Evolutionary conservation across 2,113 vertebrate genomes (phyloP), one percentile per base, ranked within the genome.

Genomic region (Rynchops niger): DNA sequence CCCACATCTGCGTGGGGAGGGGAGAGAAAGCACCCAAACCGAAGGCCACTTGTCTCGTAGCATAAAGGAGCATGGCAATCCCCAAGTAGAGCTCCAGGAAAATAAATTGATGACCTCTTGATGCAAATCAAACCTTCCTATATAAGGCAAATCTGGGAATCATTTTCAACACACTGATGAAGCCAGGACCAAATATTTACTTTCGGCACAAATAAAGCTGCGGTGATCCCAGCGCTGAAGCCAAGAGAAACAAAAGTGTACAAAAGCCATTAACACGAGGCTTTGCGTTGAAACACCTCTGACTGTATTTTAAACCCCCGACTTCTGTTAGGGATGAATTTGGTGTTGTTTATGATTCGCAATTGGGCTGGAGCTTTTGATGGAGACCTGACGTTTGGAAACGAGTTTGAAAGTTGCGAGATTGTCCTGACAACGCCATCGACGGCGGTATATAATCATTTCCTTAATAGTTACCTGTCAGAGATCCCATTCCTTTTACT

Each of bases 401-500:
- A 82, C 74, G 92, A 95, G 83, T 90, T 80, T 79, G 92, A 70
- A 88, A 86, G 81, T 95, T 96, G 65, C 47, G 88, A 65, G 71
- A 88, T 72, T 82, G 78, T 86, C 43, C 84, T 97, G 95, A 93
- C 78, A 95, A 71, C 84, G 90, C 56, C 78, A 55, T 91, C 77
- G 71, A 40, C 93, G 62, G 89, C 19, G 61, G 78, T 67, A 26
- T 86, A 52, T 69, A 93, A 96, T 95, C 67, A 84, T 93, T 93
- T 69, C 80, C 84, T 82, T 97, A 95, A 96, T 85, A 89, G 86
- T 89, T 91, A 96, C 93, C 92, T 94, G 96, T 96, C 91, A 94
- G 74, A 85, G 36, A 61, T 76, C 73, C 88, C 69, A 32, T 83
- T 95, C 89, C 65, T 91, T 91, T 91, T 74, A 80, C 71, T 86